Conservation (phyloP, 2,888 invertebrate species). For the Sinohyriopsis cumingii region DNA sequence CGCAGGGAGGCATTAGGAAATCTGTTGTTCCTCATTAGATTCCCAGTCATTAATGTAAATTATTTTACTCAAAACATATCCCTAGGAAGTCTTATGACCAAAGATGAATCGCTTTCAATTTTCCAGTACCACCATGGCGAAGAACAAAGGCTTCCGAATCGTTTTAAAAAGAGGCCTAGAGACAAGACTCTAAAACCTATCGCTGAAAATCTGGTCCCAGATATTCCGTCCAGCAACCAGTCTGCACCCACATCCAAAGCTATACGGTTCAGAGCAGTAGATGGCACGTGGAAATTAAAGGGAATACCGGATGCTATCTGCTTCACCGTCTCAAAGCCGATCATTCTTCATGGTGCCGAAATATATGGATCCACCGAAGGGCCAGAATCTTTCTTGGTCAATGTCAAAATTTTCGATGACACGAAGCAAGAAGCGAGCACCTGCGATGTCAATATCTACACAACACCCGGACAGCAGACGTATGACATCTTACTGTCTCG, state of each 20-base stretch:
- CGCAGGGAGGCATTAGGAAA: conserved; percentile 47
- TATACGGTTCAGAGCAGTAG: conserved; percentile 26
- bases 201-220: conserved; percentile 9
- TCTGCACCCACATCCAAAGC: conserved; percentile 30
- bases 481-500: conserved; percentile 29
- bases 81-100: conserved; percentile 29
- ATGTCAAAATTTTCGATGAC: conserved; percentile 26
- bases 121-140: conserved; percentile 39
- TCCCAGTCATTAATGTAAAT: conserved; percentile 50
- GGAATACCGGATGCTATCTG: conserved; percentile 32
- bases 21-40: conserved; percentile 50
- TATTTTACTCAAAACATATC: conserved; percentile 42
- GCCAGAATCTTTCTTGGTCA: conserved; percentile 21
- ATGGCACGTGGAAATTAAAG: conserved; percentile 35
- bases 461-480: conserved; percentile 15
- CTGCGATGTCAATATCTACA: conserved; percentile 20
- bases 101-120: conserved; percentile 32
- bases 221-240: conserved; percentile 10
- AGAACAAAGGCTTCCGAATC: conserved; percentile 17
- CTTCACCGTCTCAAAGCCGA: conserved; percentile 28
- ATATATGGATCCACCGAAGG: conserved; percentile 20
- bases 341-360: conserved; percentile 31
- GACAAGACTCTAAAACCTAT: conserved; percentile 17
- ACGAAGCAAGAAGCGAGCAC: conserved; percentile 28
- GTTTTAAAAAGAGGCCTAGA: conserved; percentile 28